Conservation (phyloP, 2,797 vertebrate species). For the Phoeniculus purpureus region DNA sequence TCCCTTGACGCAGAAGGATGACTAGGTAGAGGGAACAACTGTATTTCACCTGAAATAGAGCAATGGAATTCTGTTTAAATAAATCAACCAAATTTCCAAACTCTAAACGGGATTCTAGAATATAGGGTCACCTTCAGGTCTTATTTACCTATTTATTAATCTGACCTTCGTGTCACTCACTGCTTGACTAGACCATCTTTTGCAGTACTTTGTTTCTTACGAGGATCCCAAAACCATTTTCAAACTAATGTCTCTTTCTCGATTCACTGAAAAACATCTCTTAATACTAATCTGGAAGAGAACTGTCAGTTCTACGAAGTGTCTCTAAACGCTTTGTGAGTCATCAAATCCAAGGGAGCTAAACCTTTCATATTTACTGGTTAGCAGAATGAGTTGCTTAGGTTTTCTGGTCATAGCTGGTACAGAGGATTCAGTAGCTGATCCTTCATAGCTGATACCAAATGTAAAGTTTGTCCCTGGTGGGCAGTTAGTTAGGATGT, state of each 20-base stretch:
- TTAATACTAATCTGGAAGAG: not conserved
- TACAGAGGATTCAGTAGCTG: not conserved
- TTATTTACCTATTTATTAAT: not conserved
- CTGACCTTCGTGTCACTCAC: not conserved
- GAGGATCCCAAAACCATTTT: not conserved
- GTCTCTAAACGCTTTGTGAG: not conserved
- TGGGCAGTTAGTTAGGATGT: not conserved
- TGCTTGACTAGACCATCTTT: not conserved
- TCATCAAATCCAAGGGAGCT: not conserved
- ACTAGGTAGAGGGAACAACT: not conserved
- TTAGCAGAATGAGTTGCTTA: not conserved
- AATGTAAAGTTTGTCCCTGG: not conserved
- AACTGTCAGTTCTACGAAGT: not conserved
- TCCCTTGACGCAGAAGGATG: not conserved
- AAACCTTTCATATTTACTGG: not conserved
- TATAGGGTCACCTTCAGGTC: not conserved
- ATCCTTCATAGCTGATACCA: not conserved
- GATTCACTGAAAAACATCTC: not conserved
- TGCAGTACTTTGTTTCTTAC: not conserved
- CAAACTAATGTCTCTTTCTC: not conserved
- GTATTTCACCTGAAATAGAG: not conserved
- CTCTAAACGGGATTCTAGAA: not conserved
- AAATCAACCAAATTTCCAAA: not conserved
- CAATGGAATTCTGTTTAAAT: not conserved
- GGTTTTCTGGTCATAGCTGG: not conserved